Evolutionary conservation across 2,797 vertebrate genomes (phyloP), one percentile per base, ranked within the genome.

Genomic region (Phrynocephalus guinanensis): DNA sequence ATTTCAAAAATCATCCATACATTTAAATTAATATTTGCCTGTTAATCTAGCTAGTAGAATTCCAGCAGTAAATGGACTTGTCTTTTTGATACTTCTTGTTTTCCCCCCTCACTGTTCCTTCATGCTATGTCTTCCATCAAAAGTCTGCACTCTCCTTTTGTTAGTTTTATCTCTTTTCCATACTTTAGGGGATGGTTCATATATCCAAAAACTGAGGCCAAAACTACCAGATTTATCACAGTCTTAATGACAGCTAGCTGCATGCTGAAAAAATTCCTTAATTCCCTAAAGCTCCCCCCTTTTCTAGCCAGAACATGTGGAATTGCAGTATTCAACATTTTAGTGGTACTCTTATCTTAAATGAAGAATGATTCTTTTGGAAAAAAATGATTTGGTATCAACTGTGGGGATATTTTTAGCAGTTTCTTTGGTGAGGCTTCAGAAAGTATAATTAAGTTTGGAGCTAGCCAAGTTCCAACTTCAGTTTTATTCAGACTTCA

Each of bases 181-280:
- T 95, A 95, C 91, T 94, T 95, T 88, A 30, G 86, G 87, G 86
- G 87, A 92, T 91, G 90, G 92, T 90, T 92, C 48, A 80, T 85
- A 70, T 89, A 87, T 95, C 94, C 95, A 95, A 89, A 93, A 95
- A 93, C 71, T 28, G 63, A 90, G 48, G 96, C 97, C 96, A 97
- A 97, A 95, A 92, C 83, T 91, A 95, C 94, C 93, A 96, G 90
- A 96, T 96, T 93, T 93, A 95, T 97, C 96, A 93, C 92, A 83
- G 82, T 80, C 85, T 93, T 95, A 93, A 92, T 94, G 96, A 97
- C 96, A 97, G 95, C 92, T 83, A 93, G 92, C 95, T 90, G 93
- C 95, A 93, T 92, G 95, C 95, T 93, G 94, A 94, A 93, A 88
- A 90, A 93, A 92, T 95, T 96, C 95, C 92, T 93, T 89, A 93